These are phyloP conservation scores for Eidolon dupreanum DNA, from an alignment of 2,797 vertebrate species.

Conservation along the genomic window DNA sequence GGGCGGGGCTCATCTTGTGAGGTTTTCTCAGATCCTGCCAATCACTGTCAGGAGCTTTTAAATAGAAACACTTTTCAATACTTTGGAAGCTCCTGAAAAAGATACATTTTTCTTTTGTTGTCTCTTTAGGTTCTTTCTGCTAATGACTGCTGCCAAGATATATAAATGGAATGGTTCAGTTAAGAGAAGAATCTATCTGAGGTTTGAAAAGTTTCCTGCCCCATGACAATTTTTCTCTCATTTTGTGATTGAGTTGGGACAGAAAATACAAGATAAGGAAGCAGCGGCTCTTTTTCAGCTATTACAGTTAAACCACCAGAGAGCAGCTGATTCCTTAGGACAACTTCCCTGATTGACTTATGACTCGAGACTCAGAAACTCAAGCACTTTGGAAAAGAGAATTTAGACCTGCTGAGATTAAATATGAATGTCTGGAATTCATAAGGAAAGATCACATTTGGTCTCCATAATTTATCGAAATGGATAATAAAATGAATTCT, in stretches of 20 bases:
- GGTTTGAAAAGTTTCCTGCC: slow-evolving; percentile 58
- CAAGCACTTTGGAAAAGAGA: not conserved
- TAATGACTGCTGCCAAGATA: slow-evolving; percentile 75
- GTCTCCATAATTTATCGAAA: not conserved
- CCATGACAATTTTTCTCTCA: slow-evolving; percentile 52
- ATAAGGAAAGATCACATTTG: not conserved
- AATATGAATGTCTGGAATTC: not conserved
- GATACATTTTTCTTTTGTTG: slow-evolving; percentile 76
- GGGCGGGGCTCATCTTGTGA: slow-evolving; percentile 68
- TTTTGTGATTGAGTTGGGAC: slow-evolving; percentile 62
- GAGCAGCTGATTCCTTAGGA: not conserved
- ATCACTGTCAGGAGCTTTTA: slow-evolving; percentile 78
- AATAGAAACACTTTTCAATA: slow-evolving; percentile 79
- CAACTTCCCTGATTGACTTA: not conserved
- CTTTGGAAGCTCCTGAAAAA: slow-evolving; percentile 75
- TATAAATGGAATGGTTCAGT: slow-evolving; percentile 67
- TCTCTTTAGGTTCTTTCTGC: slow-evolving; percentile 68
- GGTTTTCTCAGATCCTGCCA: slow-evolving; percentile 77
- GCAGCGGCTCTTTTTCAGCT: slow-evolving; percentile 3
- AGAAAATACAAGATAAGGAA: slow-evolving; percentile 36
- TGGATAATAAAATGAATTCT: slow-evolving; percentile 30
- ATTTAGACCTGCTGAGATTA: slow-evolving; percentile 4
- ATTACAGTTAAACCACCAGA: not conserved
- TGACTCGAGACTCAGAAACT: slow-evolving; percentile 1
- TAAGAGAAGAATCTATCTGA: slow-evolving; percentile 50